Base-by-base conservation (phyloP, 2,113 vertebrate genomes). In the Poeciliopsis occidentalis region DNA sequence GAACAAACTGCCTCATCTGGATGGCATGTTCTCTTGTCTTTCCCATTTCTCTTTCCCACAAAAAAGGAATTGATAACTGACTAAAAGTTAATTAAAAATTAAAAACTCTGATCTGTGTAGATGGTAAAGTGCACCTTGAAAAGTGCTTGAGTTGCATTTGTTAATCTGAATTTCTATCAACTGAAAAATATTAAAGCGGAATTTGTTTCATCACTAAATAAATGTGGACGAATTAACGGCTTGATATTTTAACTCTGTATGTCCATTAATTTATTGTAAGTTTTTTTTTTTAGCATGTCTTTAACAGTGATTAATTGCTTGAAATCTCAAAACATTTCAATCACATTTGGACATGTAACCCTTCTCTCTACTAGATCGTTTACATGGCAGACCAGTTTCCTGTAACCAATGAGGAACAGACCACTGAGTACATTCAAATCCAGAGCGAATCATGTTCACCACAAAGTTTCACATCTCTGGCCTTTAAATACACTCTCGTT, bases 401-500 rank as follows among this genome's bases (percentile, higher is more conserved):
- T 57, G 51, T 57, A 57, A n/a, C 2, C 24, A n/a, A 8, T 57
- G 22, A 7, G 29, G 47, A 60, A 37, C 12, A 37, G 19, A 27
- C 26, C 12, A 32, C 51, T 24, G 47, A 27, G 24, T 6, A 22
- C 27, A 24, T 41, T 19, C 68, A 15, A 60, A 67, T 66, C 51
- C 63, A 12, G 24, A 67, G 15, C 66, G 77, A 61, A 54, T n/a
- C 0, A 34, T 64, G 37, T 81, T 81, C 5, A 67, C 60, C 34
- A 71, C 71, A 75, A 32, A 39, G 39, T 3, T 34, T 39, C 26
- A 57, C 39, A 54, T 81, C 68, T 24, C 24, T 27, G 34, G 24
- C 67, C 47, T 75, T 37, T 39, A 29, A 76, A 13, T 61, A n/a
- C 26, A 72, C 15, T 69, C n/a, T 66, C 73, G 73, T 79, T 76